Evolutionary conservation across 2,113 vertebrate genomes (phyloP).

Genomic region (Zosterops japonicus): DNA sequence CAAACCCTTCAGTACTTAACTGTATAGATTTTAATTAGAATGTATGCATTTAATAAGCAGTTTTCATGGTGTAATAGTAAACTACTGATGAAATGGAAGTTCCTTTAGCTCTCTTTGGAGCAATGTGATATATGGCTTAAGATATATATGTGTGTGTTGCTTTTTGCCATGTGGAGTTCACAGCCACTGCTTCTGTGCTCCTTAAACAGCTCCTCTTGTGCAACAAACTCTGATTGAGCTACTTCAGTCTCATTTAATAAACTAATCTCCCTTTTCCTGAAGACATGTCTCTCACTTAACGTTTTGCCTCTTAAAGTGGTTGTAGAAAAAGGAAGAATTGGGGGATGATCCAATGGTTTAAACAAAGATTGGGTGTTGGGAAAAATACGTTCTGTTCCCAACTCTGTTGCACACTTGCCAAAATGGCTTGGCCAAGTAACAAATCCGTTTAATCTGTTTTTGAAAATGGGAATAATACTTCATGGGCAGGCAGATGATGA

Average conservation of each 20-base stretch:
- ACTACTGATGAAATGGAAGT: neutral
- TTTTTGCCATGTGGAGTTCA: neutral
- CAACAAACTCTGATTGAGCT: neutral
- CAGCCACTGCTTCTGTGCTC: neutral
- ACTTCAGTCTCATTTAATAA: neutral
- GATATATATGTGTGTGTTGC: neutral
- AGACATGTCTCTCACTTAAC: neutral
- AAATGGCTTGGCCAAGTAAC: constrained; percentile 32
- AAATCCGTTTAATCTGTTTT: constrained; percentile 59
- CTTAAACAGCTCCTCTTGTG: neutral
- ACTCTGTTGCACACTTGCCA: neutral
- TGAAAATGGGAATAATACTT: constrained; percentile 43
- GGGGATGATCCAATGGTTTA: neutral
- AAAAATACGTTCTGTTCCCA: constrained; percentile 42
- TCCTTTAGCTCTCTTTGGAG: neutral
- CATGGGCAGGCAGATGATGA: neutral
- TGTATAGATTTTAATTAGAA: neutral
- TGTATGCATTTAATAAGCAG: neutral
- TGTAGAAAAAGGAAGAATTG: neutral
- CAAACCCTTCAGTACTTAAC: neutral
- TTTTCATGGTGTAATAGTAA: neutral
- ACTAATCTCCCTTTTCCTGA: neutral
- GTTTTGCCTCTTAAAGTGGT: neutral
- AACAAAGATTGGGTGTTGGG: constrained; percentile 9
- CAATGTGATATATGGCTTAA: neutral